Evolutionary conservation across 2,113 vertebrate genomes (phyloP).

Genomic region (Mormoops blainvillei): DNA sequence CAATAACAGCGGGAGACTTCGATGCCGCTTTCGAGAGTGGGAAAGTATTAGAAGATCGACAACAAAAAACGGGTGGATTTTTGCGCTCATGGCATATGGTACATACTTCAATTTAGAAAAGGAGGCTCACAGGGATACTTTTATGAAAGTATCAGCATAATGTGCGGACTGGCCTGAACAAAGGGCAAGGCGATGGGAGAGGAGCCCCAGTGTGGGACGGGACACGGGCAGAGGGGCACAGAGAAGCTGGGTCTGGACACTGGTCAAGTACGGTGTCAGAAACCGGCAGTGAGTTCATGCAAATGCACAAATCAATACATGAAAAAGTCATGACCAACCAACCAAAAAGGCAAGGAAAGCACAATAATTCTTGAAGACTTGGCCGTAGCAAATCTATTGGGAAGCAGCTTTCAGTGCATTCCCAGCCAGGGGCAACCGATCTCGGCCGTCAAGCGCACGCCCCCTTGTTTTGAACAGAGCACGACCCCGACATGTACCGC

Average conservation of each 20-base stretch:
- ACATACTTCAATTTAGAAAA: background rate
- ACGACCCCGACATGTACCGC: fast-evolving
- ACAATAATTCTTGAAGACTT: background rate
- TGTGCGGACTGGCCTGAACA: background rate
- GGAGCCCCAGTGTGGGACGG: background rate
- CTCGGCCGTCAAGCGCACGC: background rate
- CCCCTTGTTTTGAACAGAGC: background rate
- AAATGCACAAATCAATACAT: background rate
- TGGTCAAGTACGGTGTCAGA: background rate
- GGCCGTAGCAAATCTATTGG: fast-evolving
- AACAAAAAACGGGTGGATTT: too few species aligned
- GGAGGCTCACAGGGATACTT: background rate
- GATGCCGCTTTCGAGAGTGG: background rate
- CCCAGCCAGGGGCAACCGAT: background rate
- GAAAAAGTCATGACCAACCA: background rate
- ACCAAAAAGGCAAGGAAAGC: background rate
- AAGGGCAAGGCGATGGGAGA: background rate
- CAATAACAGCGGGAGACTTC: background rate
- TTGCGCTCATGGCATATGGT: too few species aligned
- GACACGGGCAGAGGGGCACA: background rate
- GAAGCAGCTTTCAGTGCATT: background rate
- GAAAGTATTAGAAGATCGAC: background rate
- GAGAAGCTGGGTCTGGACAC: background rate
- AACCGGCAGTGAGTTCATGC: background rate
- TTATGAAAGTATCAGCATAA: background rate